Conservation (phyloP, 2,888 invertebrate genomes). For the Electrophaes corylata region DNA sequence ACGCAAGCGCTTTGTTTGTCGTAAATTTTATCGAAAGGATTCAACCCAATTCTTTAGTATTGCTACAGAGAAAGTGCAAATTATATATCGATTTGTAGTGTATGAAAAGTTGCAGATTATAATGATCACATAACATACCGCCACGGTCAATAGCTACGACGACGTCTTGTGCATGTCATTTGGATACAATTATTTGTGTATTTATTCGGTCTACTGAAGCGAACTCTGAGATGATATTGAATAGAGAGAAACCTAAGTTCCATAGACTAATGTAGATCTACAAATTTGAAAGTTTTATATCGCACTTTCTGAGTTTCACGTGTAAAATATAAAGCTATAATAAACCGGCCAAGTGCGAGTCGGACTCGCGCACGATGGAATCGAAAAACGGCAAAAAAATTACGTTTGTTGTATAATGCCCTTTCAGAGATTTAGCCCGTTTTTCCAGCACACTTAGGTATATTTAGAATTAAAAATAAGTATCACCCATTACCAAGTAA, state of each 20-base stretch:
- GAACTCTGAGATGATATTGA: constrained; percentile 14
- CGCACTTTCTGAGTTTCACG: not conserved
- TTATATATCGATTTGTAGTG: constrained; percentile 7
- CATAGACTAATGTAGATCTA: not conserved
- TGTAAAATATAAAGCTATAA: not conserved
- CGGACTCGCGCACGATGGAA: too few relatives aligned
- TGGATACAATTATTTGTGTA: constrained; percentile 27
- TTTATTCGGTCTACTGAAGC: constrained; percentile 38
- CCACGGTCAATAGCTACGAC: constrained; percentile 7
- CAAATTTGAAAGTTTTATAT: not conserved
- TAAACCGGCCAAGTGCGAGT: too few relatives aligned
- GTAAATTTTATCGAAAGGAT: too few relatives aligned
- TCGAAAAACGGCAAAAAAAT: too few relatives aligned
- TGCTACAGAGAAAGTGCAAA: constrained; percentile 15
- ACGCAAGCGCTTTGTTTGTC: too few relatives aligned
- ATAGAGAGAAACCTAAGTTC: not conserved
- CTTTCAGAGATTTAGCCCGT: too few relatives aligned
- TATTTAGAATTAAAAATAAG: too few relatives aligned
- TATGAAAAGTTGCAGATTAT: constrained; percentile 6
- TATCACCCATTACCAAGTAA: too few relatives aligned
- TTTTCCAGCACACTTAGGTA: too few relatives aligned
- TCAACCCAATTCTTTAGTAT: not conserved
- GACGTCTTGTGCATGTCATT: constrained; percentile 22
- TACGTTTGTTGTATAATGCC: too few relatives aligned
- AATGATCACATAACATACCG: constrained; percentile 1